Evolutionary conservation across 2,113 vertebrate genomes (phyloP), one percentile per base, ranked within the genome.

Genomic region (Coracopsis vasa): DNA sequence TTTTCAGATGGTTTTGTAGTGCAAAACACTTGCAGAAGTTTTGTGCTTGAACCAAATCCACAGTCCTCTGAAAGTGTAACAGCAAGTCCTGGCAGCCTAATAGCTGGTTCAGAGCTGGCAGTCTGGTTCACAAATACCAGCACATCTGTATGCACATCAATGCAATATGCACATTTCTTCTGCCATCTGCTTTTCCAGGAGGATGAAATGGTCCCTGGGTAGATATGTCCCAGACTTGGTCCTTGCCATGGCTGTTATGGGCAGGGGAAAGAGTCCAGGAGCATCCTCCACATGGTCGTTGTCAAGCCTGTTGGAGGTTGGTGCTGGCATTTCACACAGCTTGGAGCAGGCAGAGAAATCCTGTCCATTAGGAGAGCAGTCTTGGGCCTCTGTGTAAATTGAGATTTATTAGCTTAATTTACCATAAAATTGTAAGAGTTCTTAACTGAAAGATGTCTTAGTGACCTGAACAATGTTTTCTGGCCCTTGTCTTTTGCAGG

Each of bases 401-500:
- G 3, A 33, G 41, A 60, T n/a, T 42, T 65, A 23, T 42, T 56
- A 29, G 9, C 7, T 51, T 69, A n/a, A 58, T 44, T 18, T 58
- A 41, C 5, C 15, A 27, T 15, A 19, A 51, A 62, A 35, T 25
- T 29, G 3, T 37, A 37, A 33, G 15, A 31, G n/a, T n/a, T 58
- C 3, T 0, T 2, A 27, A 4, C n/a, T 7, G n/a, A 67, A 8
- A 13, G 3, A 0, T 21, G 4, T 25, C 47, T 21, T 2, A 48
- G 37, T 37, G 25, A 48, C 44, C 64, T 16, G 71, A 27, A 2
- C 5, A 15, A 37, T 18, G 20, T 5, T 70, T 81, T 62, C 44
- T 86, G 74, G 7, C n/a, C 42, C 37, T 35, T 8, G 4, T 24
- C 41, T 47, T 51, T 64, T 3, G 27, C 56, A 69, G 82, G 62